These are phyloP conservation scores for Gracilinanus agilis DNA, from an alignment of 2,113 vertebrate genomes.

Conservation along the genomic window DNA sequence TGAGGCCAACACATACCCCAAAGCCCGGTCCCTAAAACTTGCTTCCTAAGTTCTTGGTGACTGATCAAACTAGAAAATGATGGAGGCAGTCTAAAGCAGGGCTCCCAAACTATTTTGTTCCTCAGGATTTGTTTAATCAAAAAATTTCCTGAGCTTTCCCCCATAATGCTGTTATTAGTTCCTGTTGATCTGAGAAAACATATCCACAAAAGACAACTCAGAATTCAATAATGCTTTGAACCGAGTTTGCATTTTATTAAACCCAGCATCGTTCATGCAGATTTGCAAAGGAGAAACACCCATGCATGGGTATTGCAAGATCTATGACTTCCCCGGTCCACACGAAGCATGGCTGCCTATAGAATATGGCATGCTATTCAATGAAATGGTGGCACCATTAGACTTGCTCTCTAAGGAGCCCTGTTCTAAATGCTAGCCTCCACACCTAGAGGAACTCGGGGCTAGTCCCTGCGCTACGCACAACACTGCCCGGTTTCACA, in stretches of 20 bases:
- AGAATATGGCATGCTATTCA: neutral
- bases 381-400: neutral
- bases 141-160: neutral
- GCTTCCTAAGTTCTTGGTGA: neutral
- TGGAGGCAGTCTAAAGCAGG: neutral
- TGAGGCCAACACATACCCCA: neutral
- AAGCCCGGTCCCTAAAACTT: neutral
- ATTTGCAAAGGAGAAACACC: neutral
- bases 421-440: neutral
- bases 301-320: neutral
- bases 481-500: conserved; percentile 22
- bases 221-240: neutral
- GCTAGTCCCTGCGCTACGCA: neutral
- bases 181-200: neutral
- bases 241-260: neutral
- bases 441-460: neutral
- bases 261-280: neutral
- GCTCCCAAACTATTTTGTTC: neutral
- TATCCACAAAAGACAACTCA: neutral
- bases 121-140: neutral
- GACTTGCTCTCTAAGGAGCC: neutral
- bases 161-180: neutral
- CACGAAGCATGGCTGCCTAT: neutral
- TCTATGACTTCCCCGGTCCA: neutral
- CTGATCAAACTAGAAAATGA: neutral